phyloP scores from a whole-genome alignment of 2,888 invertebrate genomes.

The Halocaridina rubra region DNA sequence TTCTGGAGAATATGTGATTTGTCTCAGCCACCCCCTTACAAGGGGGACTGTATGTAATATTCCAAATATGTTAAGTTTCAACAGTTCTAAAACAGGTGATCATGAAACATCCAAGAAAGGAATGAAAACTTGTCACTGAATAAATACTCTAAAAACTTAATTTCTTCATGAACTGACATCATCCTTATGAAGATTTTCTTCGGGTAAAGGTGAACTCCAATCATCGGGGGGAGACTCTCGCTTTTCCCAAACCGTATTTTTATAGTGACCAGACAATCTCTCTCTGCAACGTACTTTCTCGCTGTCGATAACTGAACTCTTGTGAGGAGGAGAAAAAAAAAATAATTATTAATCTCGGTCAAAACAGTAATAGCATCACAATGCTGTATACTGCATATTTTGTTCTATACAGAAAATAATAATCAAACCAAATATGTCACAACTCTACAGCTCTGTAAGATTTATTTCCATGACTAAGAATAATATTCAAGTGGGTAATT shows the following conservation, averaged over 20 bases:
- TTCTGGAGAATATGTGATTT: no score
- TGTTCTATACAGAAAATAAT: neutral
- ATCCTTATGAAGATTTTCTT: no score
- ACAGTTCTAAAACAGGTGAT: no score
- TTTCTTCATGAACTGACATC: no score
- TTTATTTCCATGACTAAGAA: neutral
- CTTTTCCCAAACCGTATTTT: constrained; percentile 78
- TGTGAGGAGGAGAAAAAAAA: neutral
- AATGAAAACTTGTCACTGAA: no score
- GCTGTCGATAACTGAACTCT: constrained; percentile 41
- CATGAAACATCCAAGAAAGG: no score
- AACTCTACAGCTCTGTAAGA: neutral
- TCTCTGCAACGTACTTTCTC: constrained; percentile 51
- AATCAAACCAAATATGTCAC: neutral
- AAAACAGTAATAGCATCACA: neutral
- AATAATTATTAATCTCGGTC: neutral
- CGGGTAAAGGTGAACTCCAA: constrained; percentile 85
- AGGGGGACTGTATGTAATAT: no score
- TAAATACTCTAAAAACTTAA: no score
- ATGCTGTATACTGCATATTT: neutral
- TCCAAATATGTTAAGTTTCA: no score
- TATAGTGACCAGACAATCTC: constrained; percentile 53
- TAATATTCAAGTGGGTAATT: neutral
- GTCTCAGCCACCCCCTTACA: no score
- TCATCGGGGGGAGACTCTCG: constrained; percentile 80